Conservation (phyloP, 2,113 vertebrate genomes). For the Nyctibius bracteatus region DNA sequence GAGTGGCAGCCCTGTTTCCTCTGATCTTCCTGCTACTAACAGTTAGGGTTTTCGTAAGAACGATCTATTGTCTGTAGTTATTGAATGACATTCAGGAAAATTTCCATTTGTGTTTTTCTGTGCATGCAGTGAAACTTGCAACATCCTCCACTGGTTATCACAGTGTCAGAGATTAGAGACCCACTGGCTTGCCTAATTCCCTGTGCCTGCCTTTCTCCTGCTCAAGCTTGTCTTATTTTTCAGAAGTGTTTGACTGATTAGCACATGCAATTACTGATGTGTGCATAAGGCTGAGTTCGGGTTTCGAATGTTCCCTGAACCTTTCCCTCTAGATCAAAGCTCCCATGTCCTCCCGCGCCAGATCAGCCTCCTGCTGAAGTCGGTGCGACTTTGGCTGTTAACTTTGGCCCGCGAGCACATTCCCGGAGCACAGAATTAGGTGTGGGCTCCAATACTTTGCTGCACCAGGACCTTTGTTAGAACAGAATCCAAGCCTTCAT, state of each 20-base stretch:
- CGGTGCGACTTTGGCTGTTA: slow-evolving; percentile 18
- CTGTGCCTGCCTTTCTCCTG: slow-evolving; percentile 22
- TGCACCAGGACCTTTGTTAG: slow-evolving; percentile 10
- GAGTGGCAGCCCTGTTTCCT: slow-evolving; percentile 42
- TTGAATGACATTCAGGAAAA: slow-evolving; percentile 44
- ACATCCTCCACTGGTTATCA: not conserved
- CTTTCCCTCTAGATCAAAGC: slow-evolving; percentile 42
- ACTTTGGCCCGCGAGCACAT: not conserved
- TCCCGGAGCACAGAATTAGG: not conserved
- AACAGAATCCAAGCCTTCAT: not conserved
- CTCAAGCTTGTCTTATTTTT: slow-evolving; percentile 16
- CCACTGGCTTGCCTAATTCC: not conserved
- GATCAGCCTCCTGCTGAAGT: slow-evolving; percentile 30
- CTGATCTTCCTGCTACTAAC: slow-evolving; percentile 18
- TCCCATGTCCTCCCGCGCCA: not conserved
- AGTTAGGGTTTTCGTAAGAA: not conserved
- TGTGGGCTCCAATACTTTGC: not conserved
- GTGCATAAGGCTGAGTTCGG: slow-evolving; percentile 3
- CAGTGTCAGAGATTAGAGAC: not conserved
- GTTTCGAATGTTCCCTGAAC: slow-evolving; percentile 22
- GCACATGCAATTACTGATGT: not conserved
- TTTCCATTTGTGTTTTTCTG: slow-evolving; percentile 9
- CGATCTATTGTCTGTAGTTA: not conserved
- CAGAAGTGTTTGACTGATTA: slow-evolving; percentile 43
- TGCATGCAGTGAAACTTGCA: not conserved